Evolutionary conservation across 2,113 vertebrate genomes (phyloP).

Genomic region (Semnornis frantzii): DNA sequence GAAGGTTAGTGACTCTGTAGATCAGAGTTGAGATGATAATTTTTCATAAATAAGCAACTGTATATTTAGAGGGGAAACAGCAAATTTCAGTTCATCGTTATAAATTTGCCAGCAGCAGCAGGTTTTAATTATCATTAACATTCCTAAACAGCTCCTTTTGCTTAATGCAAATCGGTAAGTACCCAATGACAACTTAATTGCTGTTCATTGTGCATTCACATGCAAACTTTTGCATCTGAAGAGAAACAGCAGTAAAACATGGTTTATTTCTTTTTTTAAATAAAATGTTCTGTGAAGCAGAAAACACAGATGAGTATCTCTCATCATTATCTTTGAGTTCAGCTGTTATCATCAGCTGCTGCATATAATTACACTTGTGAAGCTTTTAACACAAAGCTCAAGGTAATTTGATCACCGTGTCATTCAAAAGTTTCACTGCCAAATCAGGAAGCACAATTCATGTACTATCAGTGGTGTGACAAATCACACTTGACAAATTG

Average conservation of each 20-base stretch:
- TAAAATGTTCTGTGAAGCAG: not conserved
- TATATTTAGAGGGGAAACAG: not conserved
- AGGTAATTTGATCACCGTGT: not conserved
- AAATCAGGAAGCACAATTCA: not conserved
- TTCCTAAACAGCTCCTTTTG: not conserved
- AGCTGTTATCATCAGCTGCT: not conserved
- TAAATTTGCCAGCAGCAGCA: not conserved
- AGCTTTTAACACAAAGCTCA: not conserved
- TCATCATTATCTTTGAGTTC: not conserved
- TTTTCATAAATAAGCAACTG: not conserved
- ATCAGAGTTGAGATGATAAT: not conserved
- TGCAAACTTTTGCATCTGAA: not conserved
- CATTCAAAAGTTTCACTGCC: not conserved
- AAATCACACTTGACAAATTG: conserved; percentile 12
- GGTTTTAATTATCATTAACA: not conserved
- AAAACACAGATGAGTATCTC: not conserved
- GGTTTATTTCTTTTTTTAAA: not conserved
- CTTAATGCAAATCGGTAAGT: not conserved
- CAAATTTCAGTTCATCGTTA: not conserved
- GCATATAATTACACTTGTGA: not conserved
- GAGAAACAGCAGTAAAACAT: not conserved
- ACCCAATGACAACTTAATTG: not conserved
- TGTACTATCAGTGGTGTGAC: not conserved
- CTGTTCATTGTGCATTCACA: not conserved
- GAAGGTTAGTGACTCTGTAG: not conserved